Evolutionary conservation across 2,888 invertebrate species (phyloP).

Genomic region (Drosophila imparisetae): DNA sequence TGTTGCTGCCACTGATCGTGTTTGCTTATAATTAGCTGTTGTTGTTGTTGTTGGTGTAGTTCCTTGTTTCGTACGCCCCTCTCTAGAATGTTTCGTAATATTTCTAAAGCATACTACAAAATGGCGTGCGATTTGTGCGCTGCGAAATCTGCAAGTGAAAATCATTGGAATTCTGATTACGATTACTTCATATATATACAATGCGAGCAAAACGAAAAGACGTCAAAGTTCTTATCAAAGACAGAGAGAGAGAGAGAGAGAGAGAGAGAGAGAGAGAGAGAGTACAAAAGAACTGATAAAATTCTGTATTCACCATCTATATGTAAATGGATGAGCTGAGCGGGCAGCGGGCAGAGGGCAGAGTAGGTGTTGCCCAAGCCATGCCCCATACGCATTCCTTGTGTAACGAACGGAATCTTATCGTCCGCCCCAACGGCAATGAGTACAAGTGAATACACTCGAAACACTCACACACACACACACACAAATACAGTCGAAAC

Average conservation of each 20-base stretch:
- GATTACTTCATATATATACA: conserved; percentile 34
- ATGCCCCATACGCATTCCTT: conserved; percentile 43
- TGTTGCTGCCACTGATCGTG: neutral
- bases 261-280: neutral
- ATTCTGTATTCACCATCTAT: neutral
- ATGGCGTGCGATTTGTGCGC: conserved; percentile 70
- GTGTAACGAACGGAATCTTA: conserved; percentile 54
- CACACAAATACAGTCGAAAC: neutral
- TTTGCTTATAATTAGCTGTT: conserved; percentile 4
- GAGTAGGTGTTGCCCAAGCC: conserved; percentile 10
- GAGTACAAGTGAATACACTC: conserved; percentile 6
- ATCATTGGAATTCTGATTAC: conserved; percentile 53
- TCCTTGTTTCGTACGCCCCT: conserved; percentile 30
- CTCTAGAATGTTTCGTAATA: conserved; percentile 70
- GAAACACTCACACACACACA: conserved; percentile 1
- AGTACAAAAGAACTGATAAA: conserved; percentile 9
- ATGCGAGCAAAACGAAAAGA: conserved; percentile 32
- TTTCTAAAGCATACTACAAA: conserved; percentile 68
- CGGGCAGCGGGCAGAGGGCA: neutral
- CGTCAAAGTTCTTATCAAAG: conserved; percentile 37
- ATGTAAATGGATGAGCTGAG: conserved; percentile 7
- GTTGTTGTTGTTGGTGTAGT: conserved; percentile 4
- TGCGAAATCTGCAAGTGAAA: conserved; percentile 72
- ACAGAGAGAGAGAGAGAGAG: neutral
- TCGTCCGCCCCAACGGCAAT: conserved; percentile 10